phyloP scores from a whole-genome alignment of 92 coral and sea anemone species.

The Parazoanthus darwini region DNA sequence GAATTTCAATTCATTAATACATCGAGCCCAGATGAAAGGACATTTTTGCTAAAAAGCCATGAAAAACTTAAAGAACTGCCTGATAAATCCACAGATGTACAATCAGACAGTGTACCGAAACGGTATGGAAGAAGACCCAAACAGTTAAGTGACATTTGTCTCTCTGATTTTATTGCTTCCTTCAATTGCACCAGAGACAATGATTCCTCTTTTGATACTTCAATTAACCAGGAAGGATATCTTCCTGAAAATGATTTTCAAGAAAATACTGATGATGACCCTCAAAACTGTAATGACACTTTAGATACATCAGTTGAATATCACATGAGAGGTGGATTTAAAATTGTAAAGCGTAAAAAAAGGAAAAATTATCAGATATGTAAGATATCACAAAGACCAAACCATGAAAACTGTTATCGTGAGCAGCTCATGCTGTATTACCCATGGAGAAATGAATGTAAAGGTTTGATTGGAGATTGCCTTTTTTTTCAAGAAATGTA shows the following conservation, averaged over 20 bases:
- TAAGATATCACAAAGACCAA: slow-evolving; percentile 48
- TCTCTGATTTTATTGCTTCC: slow-evolving; percentile 44
- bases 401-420: slow-evolving; percentile 50
- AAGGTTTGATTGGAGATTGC: slow-evolving; percentile 43
- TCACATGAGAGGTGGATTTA: slow-evolving; percentile 21
- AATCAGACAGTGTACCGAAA: slow-evolving; percentile 51
- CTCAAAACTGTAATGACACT: background rate
- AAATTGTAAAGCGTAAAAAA: slow-evolving; percentile 4
- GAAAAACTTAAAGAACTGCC: slow-evolving; percentile 61
- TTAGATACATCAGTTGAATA: slow-evolving; percentile 15
- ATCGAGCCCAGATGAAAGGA: slow-evolving; percentile 49
- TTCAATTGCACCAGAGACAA: slow-evolving; percentile 22
- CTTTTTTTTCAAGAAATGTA: too few relatives aligned
- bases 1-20: slow-evolving; percentile 60
- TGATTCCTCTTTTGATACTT: slow-evolving; percentile 2
- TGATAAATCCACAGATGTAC: slow-evolving; percentile 46
- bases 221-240: slow-evolving; percentile 22
- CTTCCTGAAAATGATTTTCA: slow-evolving; percentile 24
- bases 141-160: slow-evolving; percentile 20
- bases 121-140: slow-evolving; percentile 70
- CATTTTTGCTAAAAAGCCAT: slow-evolving; percentile 46
- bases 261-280: slow-evolving; percentile 48
- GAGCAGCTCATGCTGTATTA: slow-evolving; percentile 52
- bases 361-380: slow-evolving; percentile 22
- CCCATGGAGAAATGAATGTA: slow-evolving; percentile 58